phyloP scores from a whole-genome alignment of 2,797 vertebrate species.

The Darevskia mixta region DNA sequence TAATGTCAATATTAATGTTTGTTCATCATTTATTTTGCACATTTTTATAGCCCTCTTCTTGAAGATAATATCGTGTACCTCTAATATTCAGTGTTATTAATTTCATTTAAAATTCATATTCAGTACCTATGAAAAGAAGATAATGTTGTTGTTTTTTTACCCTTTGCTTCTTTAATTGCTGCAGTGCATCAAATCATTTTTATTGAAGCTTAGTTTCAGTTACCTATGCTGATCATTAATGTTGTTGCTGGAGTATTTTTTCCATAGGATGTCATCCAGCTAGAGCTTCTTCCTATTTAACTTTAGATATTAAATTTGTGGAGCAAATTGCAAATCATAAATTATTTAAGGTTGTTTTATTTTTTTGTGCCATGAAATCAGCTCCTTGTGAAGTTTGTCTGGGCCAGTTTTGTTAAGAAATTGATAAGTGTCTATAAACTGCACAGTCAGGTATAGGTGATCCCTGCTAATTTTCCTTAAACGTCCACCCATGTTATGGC shows the following conservation, averaged over 20 bases:
- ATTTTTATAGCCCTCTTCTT: conserved; percentile 37
- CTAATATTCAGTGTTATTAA: conserved; percentile 53
- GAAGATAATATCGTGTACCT: conserved; percentile 24
- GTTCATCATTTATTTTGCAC: conserved; percentile 49
- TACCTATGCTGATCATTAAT: neutral
- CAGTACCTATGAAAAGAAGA: conserved; percentile 46
- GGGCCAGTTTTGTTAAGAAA: neutral
- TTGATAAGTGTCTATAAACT: neutral
- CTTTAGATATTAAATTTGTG: conserved; percentile 8
- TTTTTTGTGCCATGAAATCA: neutral
- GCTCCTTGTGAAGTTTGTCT: neutral
- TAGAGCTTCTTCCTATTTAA: conserved; percentile 45
- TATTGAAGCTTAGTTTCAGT: conserved; percentile 41
- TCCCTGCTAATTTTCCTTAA: neutral
- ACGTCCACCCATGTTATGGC: neutral
- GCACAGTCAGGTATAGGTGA: neutral
- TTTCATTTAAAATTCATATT: conserved; percentile 57
- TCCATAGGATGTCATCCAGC: neutral
- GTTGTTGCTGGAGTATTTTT: conserved; percentile 1
- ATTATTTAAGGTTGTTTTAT: conserved; percentile 20
- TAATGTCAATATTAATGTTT: conserved; percentile 10
- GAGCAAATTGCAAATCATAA: conserved; percentile 30
- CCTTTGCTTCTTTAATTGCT: conserved; percentile 15
- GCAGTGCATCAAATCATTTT: conserved; percentile 22
- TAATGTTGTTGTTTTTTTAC: conserved; percentile 43